Conservation (phyloP, 2,888 invertebrate species). For the Caenorhabditis becei region DNA sequence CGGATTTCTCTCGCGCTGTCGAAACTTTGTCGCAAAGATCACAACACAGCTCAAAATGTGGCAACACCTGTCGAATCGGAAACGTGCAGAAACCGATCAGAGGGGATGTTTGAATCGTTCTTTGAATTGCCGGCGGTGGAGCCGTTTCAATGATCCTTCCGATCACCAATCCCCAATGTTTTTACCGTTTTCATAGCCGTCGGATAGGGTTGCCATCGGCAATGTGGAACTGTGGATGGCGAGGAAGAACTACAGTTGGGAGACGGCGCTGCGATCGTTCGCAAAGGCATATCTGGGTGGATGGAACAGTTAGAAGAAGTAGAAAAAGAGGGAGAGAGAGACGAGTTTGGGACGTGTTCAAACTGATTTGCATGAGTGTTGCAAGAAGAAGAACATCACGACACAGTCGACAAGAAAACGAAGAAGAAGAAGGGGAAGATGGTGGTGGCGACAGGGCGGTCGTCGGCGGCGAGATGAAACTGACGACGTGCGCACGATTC, state of each 20-base stretch:
- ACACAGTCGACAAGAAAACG: neutral
- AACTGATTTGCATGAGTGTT: neutral
- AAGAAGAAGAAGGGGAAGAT: conserved; percentile 22
- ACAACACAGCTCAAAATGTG: conserved; percentile 17
- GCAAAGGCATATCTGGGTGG: conserved; percentile 41
- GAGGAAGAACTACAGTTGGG: conserved; percentile 24
- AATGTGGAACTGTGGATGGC: no score
- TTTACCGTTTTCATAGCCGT: conserved; percentile 16
- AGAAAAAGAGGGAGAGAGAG: neutral
- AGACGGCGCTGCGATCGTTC: conserved; percentile 34
- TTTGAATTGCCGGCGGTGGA: conserved; percentile 10
- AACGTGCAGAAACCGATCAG: conserved; percentile 20
- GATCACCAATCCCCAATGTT: conserved; percentile 1
- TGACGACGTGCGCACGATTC: conserved; percentile 56
- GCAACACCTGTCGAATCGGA: conserved; percentile 36
- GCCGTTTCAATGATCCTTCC: neutral
- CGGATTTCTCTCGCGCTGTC: neutral
- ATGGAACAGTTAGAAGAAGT: neutral
- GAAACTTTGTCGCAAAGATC: conserved; percentile 41
- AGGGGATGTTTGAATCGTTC: conserved; percentile 43
- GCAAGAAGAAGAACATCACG: neutral
- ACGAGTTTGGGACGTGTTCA: neutral
- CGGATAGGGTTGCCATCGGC: conserved; percentile 36
- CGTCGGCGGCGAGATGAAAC: conserved; percentile 33
- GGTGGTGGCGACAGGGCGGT: conserved; percentile 47